phyloP scores from a whole-genome alignment of 2,113 vertebrate genomes.

The Cynocephalus volans region DNA sequence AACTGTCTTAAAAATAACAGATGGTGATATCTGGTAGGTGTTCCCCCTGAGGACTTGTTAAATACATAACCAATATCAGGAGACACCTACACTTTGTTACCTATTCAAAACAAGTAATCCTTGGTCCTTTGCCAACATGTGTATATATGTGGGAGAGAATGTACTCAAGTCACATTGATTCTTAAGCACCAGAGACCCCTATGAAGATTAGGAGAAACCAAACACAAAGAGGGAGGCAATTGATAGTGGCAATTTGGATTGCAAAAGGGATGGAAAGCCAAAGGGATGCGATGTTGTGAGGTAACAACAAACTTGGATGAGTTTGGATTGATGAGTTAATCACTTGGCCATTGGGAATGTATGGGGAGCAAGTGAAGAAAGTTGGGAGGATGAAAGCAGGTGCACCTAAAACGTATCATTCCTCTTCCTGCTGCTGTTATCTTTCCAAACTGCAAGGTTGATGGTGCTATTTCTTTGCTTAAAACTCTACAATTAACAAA shows the following conservation, averaged over 20 bases:
- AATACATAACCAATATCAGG: not conserved
- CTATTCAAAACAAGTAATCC: not conserved
- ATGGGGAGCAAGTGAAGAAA: not conserved
- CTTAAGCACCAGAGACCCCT: not conserved
- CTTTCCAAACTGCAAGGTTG: not conserved
- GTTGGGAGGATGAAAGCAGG: not conserved
- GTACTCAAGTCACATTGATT: not conserved
- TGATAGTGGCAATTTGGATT: not conserved
- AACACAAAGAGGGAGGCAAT: not conserved
- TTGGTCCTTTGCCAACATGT: not conserved
- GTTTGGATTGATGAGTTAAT: not conserved
- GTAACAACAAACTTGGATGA: not conserved
- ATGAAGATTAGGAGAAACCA: not conserved
- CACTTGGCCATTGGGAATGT: not conserved
- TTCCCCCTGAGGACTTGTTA: constrained; percentile 11
- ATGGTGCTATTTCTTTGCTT: not conserved
- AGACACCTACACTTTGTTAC: not conserved
- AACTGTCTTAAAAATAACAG: constrained; percentile 49
- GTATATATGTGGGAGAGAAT: not conserved
- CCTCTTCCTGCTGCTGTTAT: not conserved
- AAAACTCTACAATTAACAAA: not conserved
- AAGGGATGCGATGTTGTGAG: not conserved
- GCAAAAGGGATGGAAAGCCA: not conserved
- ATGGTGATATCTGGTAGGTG: not conserved
- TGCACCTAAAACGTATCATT: not conserved